A percentile compares a stretch with the other conserved stretches of the same genome.
These are phyloP conservation scores for Murina feae DNA, from an alignment of 2,113 vertebrate genomes.

Conservation along the genomic window DNA sequence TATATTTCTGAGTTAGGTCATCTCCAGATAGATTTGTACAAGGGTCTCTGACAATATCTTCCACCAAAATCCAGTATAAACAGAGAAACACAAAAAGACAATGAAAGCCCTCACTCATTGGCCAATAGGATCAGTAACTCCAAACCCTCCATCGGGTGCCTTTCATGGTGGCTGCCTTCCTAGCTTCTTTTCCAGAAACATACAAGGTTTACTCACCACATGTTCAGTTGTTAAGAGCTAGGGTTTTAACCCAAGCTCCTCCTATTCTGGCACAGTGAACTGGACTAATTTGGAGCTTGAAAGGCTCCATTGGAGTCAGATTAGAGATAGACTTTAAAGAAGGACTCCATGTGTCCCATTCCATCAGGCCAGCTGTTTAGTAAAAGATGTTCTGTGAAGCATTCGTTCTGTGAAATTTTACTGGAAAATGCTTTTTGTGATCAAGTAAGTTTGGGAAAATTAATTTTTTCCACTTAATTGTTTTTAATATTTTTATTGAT, in stretches of 20 bases:
- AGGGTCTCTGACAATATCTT: not conserved
- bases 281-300: not conserved
- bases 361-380: not conserved
- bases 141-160: not conserved
- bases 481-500: not conserved
- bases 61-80: not conserved
- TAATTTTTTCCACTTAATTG: constrained; percentile 15
- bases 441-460: not conserved
- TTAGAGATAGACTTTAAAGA: not conserved
- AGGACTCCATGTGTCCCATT: not conserved
- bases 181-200: not conserved
- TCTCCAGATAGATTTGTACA: not conserved
- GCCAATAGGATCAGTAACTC: not conserved
- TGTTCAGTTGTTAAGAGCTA: not conserved
- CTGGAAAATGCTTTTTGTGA: not conserved
- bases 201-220: not conserved
- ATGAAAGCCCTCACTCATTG: not conserved
- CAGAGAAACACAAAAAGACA: not conserved
- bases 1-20: not conserved
- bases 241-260: not conserved
- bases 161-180: not conserved
- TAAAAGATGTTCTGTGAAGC: not conserved
- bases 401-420: not conserved
- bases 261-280: not conserved
- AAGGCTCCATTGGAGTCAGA: not conserved